Percentiles rank a stretch among this genome's conserved stretches.
Conservation (phyloP, 64 coral and sea anemone species). For the Montipora foliosa region DNA sequence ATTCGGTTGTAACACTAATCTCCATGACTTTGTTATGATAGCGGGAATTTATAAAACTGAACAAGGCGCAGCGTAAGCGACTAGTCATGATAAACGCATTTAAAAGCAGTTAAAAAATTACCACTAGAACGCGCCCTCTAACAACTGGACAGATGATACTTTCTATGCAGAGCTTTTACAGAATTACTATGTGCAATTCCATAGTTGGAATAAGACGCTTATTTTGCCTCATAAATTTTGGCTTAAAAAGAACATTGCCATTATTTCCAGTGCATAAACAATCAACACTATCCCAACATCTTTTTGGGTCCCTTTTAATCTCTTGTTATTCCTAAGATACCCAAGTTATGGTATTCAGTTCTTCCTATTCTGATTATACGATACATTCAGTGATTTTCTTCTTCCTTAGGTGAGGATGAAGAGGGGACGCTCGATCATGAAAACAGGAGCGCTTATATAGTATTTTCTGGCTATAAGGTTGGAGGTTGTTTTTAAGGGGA, state of each 20-base stretch:
- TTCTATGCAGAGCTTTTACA: constrained; percentile 12
- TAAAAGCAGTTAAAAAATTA: background rate
- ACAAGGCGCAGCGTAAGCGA: background rate
- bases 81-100: background rate
- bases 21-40: constrained; percentile 12
- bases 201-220: background rate
- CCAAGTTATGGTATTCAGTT: constrained; percentile 13
- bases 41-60: constrained; percentile 12
- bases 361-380: constrained; percentile 4
- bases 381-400: background rate
- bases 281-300: background rate
- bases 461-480: background rate
- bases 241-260: constrained; percentile 6
- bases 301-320: background rate
- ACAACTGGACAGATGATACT: constrained; percentile 11
- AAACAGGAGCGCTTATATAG: constrained; percentile 1
- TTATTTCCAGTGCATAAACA: constrained; percentile 12
- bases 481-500: constrained; percentile 12
- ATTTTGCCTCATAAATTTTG: constrained; percentile 13
- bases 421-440: constrained; percentile 6
- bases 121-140: constrained; percentile 1
- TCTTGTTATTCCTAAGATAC: constrained; percentile 10
- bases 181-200: background rate
- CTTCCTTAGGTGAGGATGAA: constrained; percentile 3
- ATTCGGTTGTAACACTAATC: background rate